Evolutionary conservation across 2,113 vertebrate species (phyloP).

Genomic region (Tupaia tana): DNA sequence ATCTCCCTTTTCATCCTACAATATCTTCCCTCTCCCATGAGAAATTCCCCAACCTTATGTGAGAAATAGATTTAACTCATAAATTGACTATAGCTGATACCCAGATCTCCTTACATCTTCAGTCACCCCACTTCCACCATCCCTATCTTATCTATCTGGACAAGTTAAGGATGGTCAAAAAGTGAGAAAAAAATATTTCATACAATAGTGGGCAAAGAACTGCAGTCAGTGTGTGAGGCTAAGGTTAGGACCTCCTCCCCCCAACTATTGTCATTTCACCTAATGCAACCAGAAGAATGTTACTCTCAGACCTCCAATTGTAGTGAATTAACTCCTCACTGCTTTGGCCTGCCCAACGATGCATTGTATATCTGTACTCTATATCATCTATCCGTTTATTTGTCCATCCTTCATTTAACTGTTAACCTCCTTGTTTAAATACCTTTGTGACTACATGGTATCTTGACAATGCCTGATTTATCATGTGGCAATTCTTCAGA

Average conservation of each 20-base stretch:
- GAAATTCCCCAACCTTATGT: background rate
- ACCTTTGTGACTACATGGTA: background rate
- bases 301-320: background rate
- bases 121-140: background rate
- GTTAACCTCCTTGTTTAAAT: background rate
- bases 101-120: background rate
- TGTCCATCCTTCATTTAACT: background rate
- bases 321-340: background rate
- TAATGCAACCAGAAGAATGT: background rate
- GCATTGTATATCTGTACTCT: background rate
- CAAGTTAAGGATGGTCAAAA: background rate
- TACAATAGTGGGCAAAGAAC: background rate
- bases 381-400: background rate
- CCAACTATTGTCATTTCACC: background rate
- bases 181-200: background rate
- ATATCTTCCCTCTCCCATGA: background rate
- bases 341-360: rapidly evolving
- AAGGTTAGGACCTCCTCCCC: background rate
- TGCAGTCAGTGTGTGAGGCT: background rate
- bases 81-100: background rate
- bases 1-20: background rate
- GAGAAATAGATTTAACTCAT: background rate
- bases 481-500: background rate
- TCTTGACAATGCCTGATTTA: background rate
- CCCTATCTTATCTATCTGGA: background rate